Evolutionary conservation across 2,888 invertebrate genomes (phyloP), one percentile per base, ranked within the genome.

Genomic region (Camponotus fellah): DNA sequence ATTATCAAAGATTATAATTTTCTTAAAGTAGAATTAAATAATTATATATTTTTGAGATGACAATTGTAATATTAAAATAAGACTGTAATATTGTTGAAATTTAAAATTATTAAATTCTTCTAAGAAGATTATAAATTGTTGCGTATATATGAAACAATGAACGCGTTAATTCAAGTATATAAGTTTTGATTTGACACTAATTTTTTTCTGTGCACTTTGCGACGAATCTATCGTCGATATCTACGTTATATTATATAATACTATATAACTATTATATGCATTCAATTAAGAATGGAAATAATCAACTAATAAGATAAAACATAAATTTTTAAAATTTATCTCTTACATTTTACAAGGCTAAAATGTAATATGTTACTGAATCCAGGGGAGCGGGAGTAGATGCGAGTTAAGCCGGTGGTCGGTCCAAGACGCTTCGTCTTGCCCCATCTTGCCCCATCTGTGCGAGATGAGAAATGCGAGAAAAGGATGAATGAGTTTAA

Each of bases 361-460:
- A 0, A 8, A 46, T 46, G 34, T 21, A 53, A 58, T 32, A n/a
- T 26, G 26, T 43, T 58, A 32, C 12, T 14, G 58, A 58, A 14
- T 53, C n/a, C n/a, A 8, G 3, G 49, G 4, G n/a, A n/a, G 37
- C 37, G 6, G 0, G 3, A 4, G 0, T 12, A 14, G 14, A 46
- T 4, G 14, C 21, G 46, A 37, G 43, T 80, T 60, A 71, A 80
- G 60, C 40, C 26, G 49, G 46, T 6, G 49, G 49, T 49, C 43
- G 49, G 34, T 49, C 10, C 79, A 80, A 80, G 72, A 49, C n/a
- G 79, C 12, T 60, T 60, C 79, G 62, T 79, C 71, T 79, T 26
- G 79, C 8, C 71, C 72, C 79, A 71, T 79, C 71, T 79, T 26
- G 79, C 8, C 71, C 72, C 79, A 80, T 79, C 71, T 79, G 79